Percentiles rank a stretch among this genome's conserved stretches.
phyloP scores from a whole-genome alignment of 1,140 invertebrate species.

The Whitmania pigra region DNA sequence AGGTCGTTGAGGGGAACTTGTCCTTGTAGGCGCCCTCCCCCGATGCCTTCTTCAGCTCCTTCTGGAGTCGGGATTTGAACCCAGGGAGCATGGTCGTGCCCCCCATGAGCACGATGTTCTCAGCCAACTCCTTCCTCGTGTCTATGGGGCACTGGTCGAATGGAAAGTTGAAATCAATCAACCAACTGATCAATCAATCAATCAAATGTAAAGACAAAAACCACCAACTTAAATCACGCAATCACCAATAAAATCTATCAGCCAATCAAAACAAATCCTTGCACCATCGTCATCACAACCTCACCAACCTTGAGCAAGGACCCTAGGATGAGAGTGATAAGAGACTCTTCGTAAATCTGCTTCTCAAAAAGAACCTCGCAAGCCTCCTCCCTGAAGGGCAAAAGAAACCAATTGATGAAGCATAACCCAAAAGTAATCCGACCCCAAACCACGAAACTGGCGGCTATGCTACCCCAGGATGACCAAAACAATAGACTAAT shows the following conservation, averaged over 20 bases:
- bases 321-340: constrained; percentile 71
- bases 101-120: constrained; percentile 70
- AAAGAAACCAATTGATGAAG: background rate
- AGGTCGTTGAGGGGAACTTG: constrained; percentile 51
- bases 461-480: too few species aligned
- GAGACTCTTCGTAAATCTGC: constrained; percentile 66
- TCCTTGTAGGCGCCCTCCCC: constrained; percentile 52
- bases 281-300: background rate
- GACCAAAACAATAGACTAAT: too few species aligned
- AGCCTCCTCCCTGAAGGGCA: constrained; percentile 53
- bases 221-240: constrained; percentile 5
- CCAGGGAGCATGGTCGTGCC: constrained; percentile 69
- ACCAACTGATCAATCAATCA: too few species aligned
- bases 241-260: constrained; percentile 4
- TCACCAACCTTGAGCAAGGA: constrained; percentile 56
- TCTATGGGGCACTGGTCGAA: constrained; percentile 60
- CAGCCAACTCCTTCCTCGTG: constrained; percentile 55
- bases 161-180: too few species aligned
- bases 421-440: too few species aligned
- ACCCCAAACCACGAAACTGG: too few species aligned
- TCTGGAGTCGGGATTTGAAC: constrained; percentile 58
- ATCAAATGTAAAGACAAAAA: constrained; percentile 1
- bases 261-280: constrained; percentile 10
- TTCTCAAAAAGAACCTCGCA: constrained; percentile 71
- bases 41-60: constrained; percentile 44